Evolutionary conservation across 2,888 invertebrate genomes (phyloP), one percentile per base, ranked within the genome.

Genomic region (Tortricodes alternella): DNA sequence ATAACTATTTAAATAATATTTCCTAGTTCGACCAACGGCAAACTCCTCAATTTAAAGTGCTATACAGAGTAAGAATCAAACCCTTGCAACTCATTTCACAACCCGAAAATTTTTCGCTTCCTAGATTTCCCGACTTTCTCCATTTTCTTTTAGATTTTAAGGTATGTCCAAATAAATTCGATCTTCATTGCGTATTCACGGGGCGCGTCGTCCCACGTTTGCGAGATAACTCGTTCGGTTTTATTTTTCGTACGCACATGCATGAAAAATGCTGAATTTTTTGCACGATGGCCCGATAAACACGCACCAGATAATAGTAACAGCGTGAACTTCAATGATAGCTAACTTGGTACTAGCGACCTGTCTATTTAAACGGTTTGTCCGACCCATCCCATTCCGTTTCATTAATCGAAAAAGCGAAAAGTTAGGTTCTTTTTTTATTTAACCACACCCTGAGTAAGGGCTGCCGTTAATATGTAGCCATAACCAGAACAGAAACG

Each of bases 171-270:
- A 41, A 41, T 41, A 41, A 41, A 41, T 41, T 41, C 41, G 15
- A 16, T 16, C 23, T 53, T 46, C 53, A 53, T 53, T 48, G 18
- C 34, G 53, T 41, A 53, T 53, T 53, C 53, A 23, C 39, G 23
- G 46, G 7, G 4, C 46, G 53, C 15, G 23, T 16, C 41, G 24
- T 23, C 16, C 18, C 39, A 39, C 53, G 46, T 24, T 53, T 24
- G 46, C 39, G 32, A 39, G 53, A 53, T 48, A 53, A 46, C 46
- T 53, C 53, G 46, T 39, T 53, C 46, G 53, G 23, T 39, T 53
- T 53, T 53, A 53, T 53, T 53, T 49, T 34, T 41, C 34, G 39
- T 53, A 53, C 39, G 46, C 53, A 24, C 53, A 46, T 46, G 46
- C 39, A 53, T 32, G 32, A 39, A 46, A 32, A 34, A 16, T 23